These are phyloP conservation scores for Saturnia pavonia DNA, from an alignment of 2,888 invertebrate species.

Conservation along the genomic window DNA sequence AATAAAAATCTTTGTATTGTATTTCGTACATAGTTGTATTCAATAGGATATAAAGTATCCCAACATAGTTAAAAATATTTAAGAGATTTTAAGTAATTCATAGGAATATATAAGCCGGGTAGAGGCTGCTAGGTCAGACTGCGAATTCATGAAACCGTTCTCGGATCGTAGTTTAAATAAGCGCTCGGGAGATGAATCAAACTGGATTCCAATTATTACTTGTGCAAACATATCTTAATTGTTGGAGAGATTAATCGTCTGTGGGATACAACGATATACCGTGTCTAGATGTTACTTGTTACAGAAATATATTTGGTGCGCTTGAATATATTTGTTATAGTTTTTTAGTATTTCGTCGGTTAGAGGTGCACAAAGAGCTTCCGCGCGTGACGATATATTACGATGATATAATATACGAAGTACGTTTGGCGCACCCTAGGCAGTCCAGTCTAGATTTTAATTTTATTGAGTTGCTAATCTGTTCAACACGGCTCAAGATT, in stretches of 20 bases:
- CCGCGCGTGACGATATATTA: too few species aligned
- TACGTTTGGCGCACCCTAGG: too few species aligned
- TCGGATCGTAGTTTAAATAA: background rate
- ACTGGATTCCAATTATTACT: constrained; percentile 62
- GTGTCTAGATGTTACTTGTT: background rate
- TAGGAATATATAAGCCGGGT: background rate
- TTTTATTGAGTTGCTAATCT: too few species aligned
- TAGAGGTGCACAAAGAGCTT: too few species aligned
- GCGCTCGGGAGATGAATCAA: constrained; percentile 39
- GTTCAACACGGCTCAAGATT: too few species aligned
- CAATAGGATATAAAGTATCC: too few species aligned
- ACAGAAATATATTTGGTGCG: background rate
- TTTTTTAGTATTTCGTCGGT: too few species aligned
- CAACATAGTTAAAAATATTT: too few species aligned
- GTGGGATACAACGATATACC: constrained; percentile 22
- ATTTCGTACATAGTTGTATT: too few species aligned
- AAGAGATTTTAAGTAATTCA: background rate
- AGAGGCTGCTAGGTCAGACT: background rate
- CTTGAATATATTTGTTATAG: background rate
- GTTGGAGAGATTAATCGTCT: constrained; percentile 55
- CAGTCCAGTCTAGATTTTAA: too few species aligned
- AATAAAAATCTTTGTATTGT: too few species aligned
- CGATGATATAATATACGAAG: too few species aligned
- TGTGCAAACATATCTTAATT: constrained; percentile 67
- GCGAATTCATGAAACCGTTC: background rate